phyloP scores from a whole-genome alignment of 2,113 vertebrate genomes.

The Bettongia penicillata region DNA sequence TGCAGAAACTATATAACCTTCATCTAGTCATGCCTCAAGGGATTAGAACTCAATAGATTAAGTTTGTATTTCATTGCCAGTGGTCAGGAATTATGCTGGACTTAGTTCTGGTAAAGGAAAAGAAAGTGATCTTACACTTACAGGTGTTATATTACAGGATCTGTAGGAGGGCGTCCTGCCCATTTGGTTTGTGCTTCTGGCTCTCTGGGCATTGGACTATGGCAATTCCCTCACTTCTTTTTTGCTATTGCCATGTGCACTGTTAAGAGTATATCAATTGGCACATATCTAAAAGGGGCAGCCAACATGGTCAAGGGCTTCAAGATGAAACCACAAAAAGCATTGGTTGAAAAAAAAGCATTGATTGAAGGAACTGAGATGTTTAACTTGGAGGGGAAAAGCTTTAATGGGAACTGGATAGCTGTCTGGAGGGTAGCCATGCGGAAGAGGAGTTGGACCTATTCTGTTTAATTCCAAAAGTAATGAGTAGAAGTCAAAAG shows the following conservation, averaged over 20 bases:
- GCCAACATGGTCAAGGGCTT: not conserved
- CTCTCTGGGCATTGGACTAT: not conserved
- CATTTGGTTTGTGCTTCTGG: not conserved
- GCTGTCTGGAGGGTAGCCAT: not conserved
- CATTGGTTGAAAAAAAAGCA: not conserved
- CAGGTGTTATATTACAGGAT: too few species aligned
- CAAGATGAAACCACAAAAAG: not conserved
- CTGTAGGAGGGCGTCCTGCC: not conserved
- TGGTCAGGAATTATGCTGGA: not conserved
- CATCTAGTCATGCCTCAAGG: not conserved
- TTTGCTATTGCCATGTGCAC: not conserved
- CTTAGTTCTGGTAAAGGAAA: not conserved
- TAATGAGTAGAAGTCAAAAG: not conserved
- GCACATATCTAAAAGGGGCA: not conserved
- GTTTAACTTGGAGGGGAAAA: not conserved
- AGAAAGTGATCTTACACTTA: too few species aligned
- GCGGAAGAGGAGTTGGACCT: not conserved
- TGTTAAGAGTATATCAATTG: not conserved
- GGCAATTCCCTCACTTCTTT: not conserved
- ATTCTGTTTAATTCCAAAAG: not conserved
- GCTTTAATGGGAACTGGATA: not conserved
- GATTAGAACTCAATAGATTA: not conserved
- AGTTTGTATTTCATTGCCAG: not conserved
- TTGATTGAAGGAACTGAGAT: not conserved
- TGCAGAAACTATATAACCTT: not conserved